A percentile compares a stretch with the other conserved stretches of the same genome.
Conservation (phyloP, 2,113 vertebrate species). For the Rhadina sibilatrix region DNA sequence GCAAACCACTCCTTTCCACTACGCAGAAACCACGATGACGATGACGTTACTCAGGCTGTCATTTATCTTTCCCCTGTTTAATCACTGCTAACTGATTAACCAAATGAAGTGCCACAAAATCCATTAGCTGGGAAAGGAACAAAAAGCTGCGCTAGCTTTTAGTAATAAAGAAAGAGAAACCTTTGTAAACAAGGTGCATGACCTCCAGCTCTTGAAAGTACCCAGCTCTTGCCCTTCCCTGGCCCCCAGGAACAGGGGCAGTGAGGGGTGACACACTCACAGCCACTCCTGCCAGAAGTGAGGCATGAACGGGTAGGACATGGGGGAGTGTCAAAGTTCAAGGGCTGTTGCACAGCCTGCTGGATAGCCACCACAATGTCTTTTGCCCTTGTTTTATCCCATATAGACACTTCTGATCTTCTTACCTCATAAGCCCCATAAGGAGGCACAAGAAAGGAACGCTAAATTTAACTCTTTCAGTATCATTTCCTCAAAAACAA, state of each 20-base stretch:
- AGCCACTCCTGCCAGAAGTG: not conserved
- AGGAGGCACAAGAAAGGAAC: not conserved
- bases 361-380: not conserved
- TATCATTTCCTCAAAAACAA: not conserved
- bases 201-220: not conserved
- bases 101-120: constrained; percentile 6
- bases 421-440: not conserved
- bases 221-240: not conserved
- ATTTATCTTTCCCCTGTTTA: constrained; percentile 41
- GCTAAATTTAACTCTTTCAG: not conserved
- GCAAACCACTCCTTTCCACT: not conserved
- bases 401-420: not conserved
- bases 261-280: not conserved
- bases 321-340: not conserved
- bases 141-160: not conserved
- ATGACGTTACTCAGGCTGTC: constrained; percentile 5
- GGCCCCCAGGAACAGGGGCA: not conserved
- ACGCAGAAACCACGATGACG: not conserved
- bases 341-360: not conserved
- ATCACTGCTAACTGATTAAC: constrained; percentile 61
- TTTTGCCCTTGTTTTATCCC: constrained; percentile 14
- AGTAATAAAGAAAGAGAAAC: not conserved
- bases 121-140: not conserved
- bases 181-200: not conserved
- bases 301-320: not conserved